Conservation (phyloP, 2,113 vertebrate genomes). For the Peromyscus maniculatus region DNA sequence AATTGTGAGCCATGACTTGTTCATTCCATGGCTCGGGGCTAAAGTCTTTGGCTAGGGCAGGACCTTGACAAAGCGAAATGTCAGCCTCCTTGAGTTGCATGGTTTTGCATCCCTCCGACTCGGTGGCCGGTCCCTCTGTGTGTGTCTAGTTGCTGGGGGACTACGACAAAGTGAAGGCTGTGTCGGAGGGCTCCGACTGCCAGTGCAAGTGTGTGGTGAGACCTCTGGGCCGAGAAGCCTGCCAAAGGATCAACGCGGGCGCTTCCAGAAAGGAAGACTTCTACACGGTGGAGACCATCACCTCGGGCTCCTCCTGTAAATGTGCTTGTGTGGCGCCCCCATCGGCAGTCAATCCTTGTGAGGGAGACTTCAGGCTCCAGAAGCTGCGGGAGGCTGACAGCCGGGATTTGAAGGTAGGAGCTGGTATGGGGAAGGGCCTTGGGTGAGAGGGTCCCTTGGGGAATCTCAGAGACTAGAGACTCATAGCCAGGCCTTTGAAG, state of each 20-base stretch:
- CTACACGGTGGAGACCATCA: constrained; percentile 96
- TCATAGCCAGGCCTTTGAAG: background rate
- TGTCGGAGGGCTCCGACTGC: constrained; percentile 96
- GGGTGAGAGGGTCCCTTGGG: background rate
- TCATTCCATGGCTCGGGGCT: background rate
- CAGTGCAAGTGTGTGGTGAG: constrained; percentile 97
- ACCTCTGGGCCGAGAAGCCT: constrained; percentile 94
- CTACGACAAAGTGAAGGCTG: constrained; percentile 97
- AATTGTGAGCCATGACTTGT: background rate
- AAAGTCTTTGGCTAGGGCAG: constrained; percentile 6
- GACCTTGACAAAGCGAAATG: background rate
- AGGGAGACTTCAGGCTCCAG: constrained; percentile 94
- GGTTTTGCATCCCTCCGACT: background rate
- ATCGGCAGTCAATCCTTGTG: constrained; percentile 95
- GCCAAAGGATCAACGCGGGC: constrained; percentile 91
- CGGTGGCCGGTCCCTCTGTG: constrained; percentile 71
- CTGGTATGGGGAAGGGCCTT: accelerated
- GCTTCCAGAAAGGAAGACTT: constrained; percentile 89
- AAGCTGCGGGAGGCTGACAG: constrained; percentile 92
- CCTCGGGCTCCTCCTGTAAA: constrained; percentile 94
- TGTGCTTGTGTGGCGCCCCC: constrained; percentile 96
- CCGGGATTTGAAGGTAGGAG: constrained; percentile 93
- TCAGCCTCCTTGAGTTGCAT: background rate
- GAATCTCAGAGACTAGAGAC: accelerated
- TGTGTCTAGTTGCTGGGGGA: constrained; percentile 94